Conservation (phyloP, 2,888 invertebrate species). For the Epinotia brunnichana region DNA sequence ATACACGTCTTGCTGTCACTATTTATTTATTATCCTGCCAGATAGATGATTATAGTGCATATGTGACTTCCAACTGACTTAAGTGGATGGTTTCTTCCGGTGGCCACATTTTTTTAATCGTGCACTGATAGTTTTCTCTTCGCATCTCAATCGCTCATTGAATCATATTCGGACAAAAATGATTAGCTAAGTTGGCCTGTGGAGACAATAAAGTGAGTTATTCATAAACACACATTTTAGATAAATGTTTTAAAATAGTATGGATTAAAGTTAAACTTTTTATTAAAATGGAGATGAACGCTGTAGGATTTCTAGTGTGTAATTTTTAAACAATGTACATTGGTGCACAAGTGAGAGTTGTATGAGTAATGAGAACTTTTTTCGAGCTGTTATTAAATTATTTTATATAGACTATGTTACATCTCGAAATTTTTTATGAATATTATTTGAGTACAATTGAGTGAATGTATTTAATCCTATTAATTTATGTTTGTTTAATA, state of each 20-base stretch:
- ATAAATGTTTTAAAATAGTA: not conserved
- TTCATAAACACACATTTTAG: not conserved
- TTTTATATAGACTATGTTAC: constrained; percentile 64
- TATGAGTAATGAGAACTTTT: constrained; percentile 15
- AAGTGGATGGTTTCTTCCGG: not conserved
- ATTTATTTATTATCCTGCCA: not conserved
- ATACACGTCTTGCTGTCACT: not conserved
- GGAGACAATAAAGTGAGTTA: not conserved
- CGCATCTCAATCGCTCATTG: not conserved
- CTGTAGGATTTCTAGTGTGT: not conserved
- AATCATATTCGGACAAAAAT: not conserved
- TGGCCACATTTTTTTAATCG: not conserved
- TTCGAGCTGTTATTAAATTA: constrained; percentile 56
- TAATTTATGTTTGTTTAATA: constrained; percentile 63
- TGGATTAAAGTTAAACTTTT: not conserved
- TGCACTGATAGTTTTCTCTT: not conserved
- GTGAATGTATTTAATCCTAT: constrained; percentile 81
- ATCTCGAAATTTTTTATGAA: constrained; percentile 66
- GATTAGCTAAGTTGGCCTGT: not conserved
- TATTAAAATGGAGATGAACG: not conserved
- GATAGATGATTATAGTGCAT: not conserved
- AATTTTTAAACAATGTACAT: constrained; percentile 39
- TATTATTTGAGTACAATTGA: constrained; percentile 68
- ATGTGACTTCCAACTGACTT: not conserved
- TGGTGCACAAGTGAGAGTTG: constrained; percentile 20